phyloP scores from a whole-genome alignment of 2,888 invertebrate genomes.

The Phymatocera aterrima region DNA sequence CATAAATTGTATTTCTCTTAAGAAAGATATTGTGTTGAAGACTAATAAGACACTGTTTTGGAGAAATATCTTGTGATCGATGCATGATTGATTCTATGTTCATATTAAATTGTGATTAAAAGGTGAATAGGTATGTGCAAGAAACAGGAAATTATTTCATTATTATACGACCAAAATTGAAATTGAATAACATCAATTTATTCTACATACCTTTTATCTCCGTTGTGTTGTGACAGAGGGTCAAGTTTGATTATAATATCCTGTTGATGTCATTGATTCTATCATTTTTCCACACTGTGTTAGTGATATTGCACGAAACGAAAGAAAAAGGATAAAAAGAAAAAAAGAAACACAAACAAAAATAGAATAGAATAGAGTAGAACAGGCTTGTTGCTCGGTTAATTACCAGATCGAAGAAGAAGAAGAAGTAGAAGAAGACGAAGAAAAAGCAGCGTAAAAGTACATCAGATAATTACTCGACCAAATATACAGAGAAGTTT shows the following conservation, averaged over 20 bases:
- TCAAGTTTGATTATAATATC: conserved; percentile 19
- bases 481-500: background rate
- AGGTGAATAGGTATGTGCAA: conserved; percentile 2
- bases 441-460: conserved; percentile 48
- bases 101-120: background rate
- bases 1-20: too few species aligned
- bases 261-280: conserved; percentile 34
- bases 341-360: background rate
- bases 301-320: conserved; percentile 18
- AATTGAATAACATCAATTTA: conserved; percentile 30
- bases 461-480: background rate
- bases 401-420: conserved; percentile 25
- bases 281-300: conserved; percentile 45
- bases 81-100: too few species aligned
- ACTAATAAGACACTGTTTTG: background rate
- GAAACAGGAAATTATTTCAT: background rate
- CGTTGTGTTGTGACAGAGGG: conserved; percentile 22
- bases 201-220: conserved; percentile 34
- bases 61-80: background rate
- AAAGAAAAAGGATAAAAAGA: conserved; percentile 4
- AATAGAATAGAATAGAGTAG: too few species aligned
- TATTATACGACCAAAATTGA: conserved; percentile 13
- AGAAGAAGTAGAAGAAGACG: conserved; percentile 57
- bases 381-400: background rate
- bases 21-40: background rate